Evolutionary conservation across 2,113 vertebrate species (phyloP).

Genomic region (Taxidea taxus): DNA sequence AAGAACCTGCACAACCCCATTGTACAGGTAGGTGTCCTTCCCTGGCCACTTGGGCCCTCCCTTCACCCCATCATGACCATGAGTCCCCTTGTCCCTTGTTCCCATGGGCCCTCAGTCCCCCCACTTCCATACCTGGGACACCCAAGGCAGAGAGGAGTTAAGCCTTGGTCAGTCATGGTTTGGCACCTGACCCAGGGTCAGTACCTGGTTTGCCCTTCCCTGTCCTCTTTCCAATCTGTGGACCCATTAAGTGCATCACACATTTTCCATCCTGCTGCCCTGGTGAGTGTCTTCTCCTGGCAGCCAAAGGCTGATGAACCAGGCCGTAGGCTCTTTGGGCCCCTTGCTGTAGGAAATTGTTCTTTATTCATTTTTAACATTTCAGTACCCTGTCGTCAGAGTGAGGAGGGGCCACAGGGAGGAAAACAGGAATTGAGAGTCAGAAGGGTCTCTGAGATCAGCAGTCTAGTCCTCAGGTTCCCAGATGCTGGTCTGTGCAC

Average conservation of each 20-base stretch:
- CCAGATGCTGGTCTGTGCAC: background rate
- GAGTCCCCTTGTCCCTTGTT: background rate
- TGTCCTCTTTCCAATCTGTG: too few species aligned
- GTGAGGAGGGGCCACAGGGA: background rate
- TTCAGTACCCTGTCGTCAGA: background rate
- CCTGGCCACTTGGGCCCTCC: background rate
- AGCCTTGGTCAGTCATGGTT: background rate
- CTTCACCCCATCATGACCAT: background rate
- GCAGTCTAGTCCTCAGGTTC: background rate
- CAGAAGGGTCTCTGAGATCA: background rate
- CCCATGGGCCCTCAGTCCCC: background rate
- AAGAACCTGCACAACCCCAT: conserved; percentile 89
- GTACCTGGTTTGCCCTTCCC: background rate
- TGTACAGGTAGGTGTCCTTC: conserved; percentile 82
- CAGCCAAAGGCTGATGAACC: background rate
- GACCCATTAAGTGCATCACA: background rate
- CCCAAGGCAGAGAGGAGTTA: background rate
- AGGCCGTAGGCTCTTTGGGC: background rate
- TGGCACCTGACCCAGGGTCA: background rate
- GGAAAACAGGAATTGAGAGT: background rate
- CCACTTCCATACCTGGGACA: background rate
- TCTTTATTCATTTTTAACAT: background rate
- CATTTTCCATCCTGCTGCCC: background rate
- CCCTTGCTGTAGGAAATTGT: background rate
- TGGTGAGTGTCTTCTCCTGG: background rate